Evolutionary conservation across 2,888 invertebrate genomes (phyloP), one percentile per base, ranked within the genome.

Genomic region (Xanthia togata): DNA sequence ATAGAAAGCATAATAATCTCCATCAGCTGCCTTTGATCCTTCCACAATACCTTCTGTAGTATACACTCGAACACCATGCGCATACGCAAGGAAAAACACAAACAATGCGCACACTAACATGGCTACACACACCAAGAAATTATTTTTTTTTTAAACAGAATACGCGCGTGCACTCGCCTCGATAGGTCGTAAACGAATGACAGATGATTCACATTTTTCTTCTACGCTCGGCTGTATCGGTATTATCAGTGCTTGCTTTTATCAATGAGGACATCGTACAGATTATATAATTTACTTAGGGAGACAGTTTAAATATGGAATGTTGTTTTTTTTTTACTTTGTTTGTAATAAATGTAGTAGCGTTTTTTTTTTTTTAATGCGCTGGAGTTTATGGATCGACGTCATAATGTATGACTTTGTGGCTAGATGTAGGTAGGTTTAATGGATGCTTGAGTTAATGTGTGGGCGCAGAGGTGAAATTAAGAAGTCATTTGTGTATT

Each of bases 41-140:
- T 92, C 88, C 26, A 96, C 89, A n/a, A 84, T 75, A 63, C 96
- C 92, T 81, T 96, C 93, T 0, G 93, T 92, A 0, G 94, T 95
- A 12, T 91, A 92, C 62, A 95, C 95, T 80, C 89, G 90, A 4
- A 89, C 23, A 73, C 75, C 80, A 73, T 90, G 87, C 86, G 86
- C 88, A 53, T 79, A 85, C 86, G 83, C 90, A 88, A 88, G 75
- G 69, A 85, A 62, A 26, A 82, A 72, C 76, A 87, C 62, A 78
- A 88, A 82, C 59, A 91, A 81, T 71, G 84, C 83, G 55, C 72
- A 75, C 73, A 84, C 55, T 69, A 89, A 81, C 91, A 91, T 92
- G 67, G 62, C 79, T 73, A 74, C 55, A 76, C 65, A 78, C 63
- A 80, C 71, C 65, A 38, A 63, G 2, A 47, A 26, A 44, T 2